Base-by-base conservation (phyloP, 2,888 invertebrate species). In the Rhamnusium bicolor region DNA sequence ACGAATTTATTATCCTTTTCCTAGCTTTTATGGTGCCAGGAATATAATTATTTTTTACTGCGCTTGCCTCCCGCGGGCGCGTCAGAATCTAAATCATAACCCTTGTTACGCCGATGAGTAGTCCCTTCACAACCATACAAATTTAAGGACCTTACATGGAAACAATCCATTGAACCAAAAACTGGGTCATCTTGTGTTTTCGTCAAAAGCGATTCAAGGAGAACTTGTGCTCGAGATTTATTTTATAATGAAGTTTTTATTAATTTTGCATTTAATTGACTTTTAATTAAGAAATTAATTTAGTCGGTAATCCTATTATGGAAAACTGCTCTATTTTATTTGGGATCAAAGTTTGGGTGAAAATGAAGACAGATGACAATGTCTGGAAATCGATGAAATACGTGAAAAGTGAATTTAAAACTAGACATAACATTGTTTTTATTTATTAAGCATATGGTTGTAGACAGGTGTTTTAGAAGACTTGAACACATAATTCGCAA, bases 211-310 rank as follows among this genome's bases (percentile, higher is more conserved):
- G 29, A 5, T 21, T 53, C 53, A 21, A 12, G 60, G 21, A 18
- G n/a, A 18, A 46, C 19, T 18, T 5, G n/a, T 40, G 19, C n/a
- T 40, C 19, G 61, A 62, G 46, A 62, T 62, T 18, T 62, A 46
- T 62, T 62, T 62, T 62, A 62, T 62, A 56, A 66, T 72, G 53
- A 19, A 60, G 40, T 69, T 71, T 69, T 66, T 63, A 72, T 66
- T 69, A 65, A 71, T 75, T 69, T 73, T 10, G 53, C 49, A 65
- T 71, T 73, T 69, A 74, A 74, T 73, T 60, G 54, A 66, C 47
- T 72, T 69, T 72, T 71, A 75, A 75, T 75, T 69, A 46, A 66
- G 61, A 61, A 53, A 71, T 71, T 72, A 70, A 72, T 75, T 40
- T 40, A n/a, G n/a, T 40, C 40, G 40, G 69, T 51, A 40, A 49